Conservation (phyloP, 2,888 invertebrate species). For the Octonoba sinensis region DNA sequence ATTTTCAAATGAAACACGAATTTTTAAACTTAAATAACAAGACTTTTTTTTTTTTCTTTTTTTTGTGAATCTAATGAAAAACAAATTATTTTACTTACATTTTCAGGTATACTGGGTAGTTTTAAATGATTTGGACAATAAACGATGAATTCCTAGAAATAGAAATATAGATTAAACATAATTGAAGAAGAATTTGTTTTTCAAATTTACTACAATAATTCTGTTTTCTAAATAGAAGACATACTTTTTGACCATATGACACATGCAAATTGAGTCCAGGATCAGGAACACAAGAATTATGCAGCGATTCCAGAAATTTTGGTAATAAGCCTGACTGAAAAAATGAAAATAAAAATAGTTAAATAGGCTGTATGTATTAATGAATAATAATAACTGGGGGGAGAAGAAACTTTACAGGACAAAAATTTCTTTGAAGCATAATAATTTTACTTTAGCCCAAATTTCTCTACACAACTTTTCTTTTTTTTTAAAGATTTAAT, state of each 20-base stretch:
- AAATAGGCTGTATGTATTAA: background rate
- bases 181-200: background rate
- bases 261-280: slow-evolving; percentile 76
- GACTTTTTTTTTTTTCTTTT: too few relatives aligned
- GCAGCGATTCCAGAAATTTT: slow-evolving; percentile 79
- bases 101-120: slow-evolving; percentile 94
- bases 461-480: too few relatives aligned
- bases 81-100: slow-evolving; percentile 81
- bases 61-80: background rate
- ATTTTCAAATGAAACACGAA: too few relatives aligned
- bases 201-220: background rate
- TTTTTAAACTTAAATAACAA: too few relatives aligned
- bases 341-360: background rate
- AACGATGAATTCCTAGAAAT: slow-evolving; percentile 82
- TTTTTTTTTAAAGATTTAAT: too few relatives aligned
- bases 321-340: slow-evolving; percentile 72
- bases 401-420: background rate
- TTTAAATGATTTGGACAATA: slow-evolving; percentile 84
- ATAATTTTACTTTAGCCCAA: too few relatives aligned
- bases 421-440: background rate
- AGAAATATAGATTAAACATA: slow-evolving; percentile 65
- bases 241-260: slow-evolving; percentile 61
- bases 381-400: background rate
- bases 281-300: slow-evolving; percentile 79
- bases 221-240: background rate